A percentile compares a stretch with the other conserved stretches of the same genome.
These are phyloP conservation scores for Gopherus flavomarginatus DNA, from an alignment of 2,113 vertebrate species.

Conservation along the genomic window DNA sequence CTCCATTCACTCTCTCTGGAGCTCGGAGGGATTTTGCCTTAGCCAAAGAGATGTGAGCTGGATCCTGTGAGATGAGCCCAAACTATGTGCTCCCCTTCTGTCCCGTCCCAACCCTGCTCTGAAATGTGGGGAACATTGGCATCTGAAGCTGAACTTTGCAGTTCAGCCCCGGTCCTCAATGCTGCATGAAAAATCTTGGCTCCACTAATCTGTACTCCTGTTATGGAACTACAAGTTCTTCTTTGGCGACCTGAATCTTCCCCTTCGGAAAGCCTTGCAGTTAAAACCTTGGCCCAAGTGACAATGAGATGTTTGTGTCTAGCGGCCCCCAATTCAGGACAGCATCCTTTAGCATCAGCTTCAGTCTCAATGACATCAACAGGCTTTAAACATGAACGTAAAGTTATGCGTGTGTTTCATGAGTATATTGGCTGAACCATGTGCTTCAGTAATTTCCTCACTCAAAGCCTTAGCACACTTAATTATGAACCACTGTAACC, in stretches of 20 bases:
- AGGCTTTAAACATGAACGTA: background rate
- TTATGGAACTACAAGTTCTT: background rate
- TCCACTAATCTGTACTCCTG: fast-evolving
- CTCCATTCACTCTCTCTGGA: background rate
- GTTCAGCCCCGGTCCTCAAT: background rate
- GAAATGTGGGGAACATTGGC: background rate
- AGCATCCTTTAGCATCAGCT: background rate
- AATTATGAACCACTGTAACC: background rate
- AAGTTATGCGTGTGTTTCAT: background rate
- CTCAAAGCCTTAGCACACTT: background rate
- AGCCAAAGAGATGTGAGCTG: conserved; percentile 16
- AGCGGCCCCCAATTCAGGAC: background rate
- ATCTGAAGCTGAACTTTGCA: background rate
- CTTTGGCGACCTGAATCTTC: background rate
- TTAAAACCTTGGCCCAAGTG: background rate
- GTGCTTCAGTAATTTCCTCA: conserved; percentile 5
- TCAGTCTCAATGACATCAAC: background rate
- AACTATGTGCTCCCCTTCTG: background rate
- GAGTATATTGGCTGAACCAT: background rate
- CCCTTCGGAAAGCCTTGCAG: background rate
- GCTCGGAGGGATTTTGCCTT: background rate
- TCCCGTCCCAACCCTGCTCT: background rate
- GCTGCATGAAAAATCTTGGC: too few species aligned
- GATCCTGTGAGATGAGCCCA: background rate
- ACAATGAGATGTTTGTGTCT: background rate